A percentile compares a stretch with the other conserved stretches of the same genome.
These are phyloP conservation scores for Eleginops maclovinus DNA, from an alignment of 2,113 vertebrate species.

Conservation along the genomic window DNA sequence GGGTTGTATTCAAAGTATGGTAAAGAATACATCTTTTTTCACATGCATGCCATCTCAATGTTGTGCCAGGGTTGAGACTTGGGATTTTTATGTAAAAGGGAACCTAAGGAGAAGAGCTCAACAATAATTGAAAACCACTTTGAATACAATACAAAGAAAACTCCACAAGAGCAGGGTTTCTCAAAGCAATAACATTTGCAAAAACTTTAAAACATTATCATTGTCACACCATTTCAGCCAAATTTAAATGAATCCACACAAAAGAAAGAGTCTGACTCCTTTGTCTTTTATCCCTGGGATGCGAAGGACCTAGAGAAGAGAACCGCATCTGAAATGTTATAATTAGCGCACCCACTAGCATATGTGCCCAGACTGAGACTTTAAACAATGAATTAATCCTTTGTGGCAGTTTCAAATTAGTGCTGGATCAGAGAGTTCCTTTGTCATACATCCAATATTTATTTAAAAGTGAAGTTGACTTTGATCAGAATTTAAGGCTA, in stretches of 20 bases:
- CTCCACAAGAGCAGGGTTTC: background rate
- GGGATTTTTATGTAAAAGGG: background rate
- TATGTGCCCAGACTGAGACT: conserved; percentile 1
- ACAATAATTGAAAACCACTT: background rate
- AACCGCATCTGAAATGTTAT: background rate
- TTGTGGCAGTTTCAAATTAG: background rate
- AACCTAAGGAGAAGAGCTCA: background rate
- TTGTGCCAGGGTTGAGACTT: background rate
- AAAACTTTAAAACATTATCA: background rate
- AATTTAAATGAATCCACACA: background rate
- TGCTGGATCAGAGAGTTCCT: background rate
- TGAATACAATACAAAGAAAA: background rate
- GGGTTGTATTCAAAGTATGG: no score
- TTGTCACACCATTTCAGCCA: background rate
- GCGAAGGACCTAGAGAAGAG: background rate
- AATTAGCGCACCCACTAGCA: background rate
- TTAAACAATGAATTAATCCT: background rate
- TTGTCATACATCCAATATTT: no score
- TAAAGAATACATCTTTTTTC: no score
- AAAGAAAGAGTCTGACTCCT: background rate
- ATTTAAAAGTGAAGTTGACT: background rate
- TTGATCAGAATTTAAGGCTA: background rate
- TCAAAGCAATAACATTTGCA: background rate
- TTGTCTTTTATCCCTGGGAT: background rate
- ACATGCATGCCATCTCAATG: no score